phyloP scores from a whole-genome alignment of 2,888 invertebrate genomes.

The Pristionchus exspectatus region DNA sequence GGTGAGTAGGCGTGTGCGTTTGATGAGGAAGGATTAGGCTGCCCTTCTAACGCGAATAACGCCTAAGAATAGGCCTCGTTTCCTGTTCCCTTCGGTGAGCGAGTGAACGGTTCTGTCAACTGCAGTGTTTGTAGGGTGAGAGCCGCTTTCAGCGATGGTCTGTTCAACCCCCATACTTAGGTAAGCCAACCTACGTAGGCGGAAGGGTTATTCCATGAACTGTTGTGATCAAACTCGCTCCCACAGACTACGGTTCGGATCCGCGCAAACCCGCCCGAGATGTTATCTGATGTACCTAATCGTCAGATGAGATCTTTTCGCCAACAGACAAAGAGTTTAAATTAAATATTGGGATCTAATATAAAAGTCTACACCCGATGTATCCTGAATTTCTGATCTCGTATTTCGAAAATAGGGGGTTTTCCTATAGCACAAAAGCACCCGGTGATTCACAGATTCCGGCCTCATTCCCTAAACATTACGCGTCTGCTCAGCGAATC shows the following conservation, averaged over 20 bases:
- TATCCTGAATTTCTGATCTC: background rate
- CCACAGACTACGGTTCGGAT: background rate
- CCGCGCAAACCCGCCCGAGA: too few relatives aligned
- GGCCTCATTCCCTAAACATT: conserved; percentile 31
- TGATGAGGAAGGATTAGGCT: background rate
- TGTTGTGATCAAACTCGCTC: background rate
- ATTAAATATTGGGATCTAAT: background rate
- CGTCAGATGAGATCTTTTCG: too few relatives aligned
- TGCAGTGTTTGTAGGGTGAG: too few relatives aligned
- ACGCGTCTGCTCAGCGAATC: background rate
- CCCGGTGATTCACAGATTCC: background rate
- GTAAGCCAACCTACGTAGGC: background rate
- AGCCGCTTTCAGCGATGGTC: too few relatives aligned
- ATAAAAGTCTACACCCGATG: background rate
- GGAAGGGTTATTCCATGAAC: background rate
- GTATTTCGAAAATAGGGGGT: background rate
- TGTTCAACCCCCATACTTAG: background rate
- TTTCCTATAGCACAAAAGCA: background rate
- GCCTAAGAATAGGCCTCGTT: background rate
- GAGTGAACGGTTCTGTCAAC: background rate
- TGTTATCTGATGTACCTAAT: too few relatives aligned
- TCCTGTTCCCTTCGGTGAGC: background rate
- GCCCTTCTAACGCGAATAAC: background rate
- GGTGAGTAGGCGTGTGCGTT: background rate
- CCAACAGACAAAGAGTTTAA: too few relatives aligned